Conservation (phyloP, 1,140 invertebrate genomes). For the Drosophila virilis region DNA sequence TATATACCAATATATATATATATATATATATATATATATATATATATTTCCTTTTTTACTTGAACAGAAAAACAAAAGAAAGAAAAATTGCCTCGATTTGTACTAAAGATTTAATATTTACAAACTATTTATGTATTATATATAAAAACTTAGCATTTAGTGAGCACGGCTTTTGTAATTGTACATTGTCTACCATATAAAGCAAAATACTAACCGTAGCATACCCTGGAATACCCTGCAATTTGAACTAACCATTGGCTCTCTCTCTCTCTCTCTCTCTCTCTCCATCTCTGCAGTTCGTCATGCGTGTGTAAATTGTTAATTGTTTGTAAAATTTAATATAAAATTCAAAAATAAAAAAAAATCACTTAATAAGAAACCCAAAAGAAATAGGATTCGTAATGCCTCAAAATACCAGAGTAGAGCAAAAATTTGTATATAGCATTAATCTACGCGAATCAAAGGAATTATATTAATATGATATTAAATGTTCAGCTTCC, state of each 20-base stretch:
- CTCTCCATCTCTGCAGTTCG: conserved; percentile 1
- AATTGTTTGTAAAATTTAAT: conserved; percentile 18
- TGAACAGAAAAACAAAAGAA: conserved; percentile 12
- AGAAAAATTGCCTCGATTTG: conserved; percentile 69
- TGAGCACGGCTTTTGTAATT: conserved; percentile 50
- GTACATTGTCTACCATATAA: conserved; percentile 37
- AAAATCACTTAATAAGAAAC: not conserved
- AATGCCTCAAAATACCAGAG: not conserved
- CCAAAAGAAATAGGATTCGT: not conserved
- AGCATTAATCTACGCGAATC: not conserved
- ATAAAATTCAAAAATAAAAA: not conserved
- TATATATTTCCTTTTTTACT: conserved; percentile 19
- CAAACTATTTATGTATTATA: conserved; percentile 54
- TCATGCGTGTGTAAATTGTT: conserved; percentile 34
- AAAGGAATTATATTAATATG: conserved; percentile 9
- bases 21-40: conserved; percentile 6
- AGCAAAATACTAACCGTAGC: conserved; percentile 1
- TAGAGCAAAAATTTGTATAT: not conserved
- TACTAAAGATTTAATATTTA: conserved; percentile 73
- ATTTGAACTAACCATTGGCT: conserved; percentile 12
- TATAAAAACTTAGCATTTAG: conserved; percentile 35
- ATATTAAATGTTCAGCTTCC: conserved; percentile 41
- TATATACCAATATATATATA: not conserved
- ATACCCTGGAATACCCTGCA: conserved; percentile 28
- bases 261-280: conserved; percentile 2